Conservation (phyloP, 1,140 invertebrate genomes). For the Drosophila pachea region DNA sequence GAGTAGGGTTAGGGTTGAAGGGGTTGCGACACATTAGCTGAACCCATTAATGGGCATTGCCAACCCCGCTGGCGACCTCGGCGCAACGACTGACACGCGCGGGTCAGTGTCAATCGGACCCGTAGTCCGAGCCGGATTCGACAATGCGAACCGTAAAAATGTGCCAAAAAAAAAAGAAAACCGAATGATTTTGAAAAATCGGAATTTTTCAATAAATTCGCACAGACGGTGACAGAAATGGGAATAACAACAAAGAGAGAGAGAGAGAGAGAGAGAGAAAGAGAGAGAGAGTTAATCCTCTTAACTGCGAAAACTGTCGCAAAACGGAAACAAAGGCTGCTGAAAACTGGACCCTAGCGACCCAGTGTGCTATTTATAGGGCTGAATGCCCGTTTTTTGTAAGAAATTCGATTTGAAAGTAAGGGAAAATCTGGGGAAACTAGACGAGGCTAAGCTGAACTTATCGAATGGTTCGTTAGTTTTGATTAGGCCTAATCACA, state of each 20-base stretch:
- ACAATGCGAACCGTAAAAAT: constrained; percentile 41
- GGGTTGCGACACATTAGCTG: constrained; percentile 73
- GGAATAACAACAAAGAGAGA: constrained; percentile 7
- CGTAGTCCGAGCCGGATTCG: constrained; percentile 17
- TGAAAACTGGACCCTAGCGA: constrained; percentile 17
- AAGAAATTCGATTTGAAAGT: constrained; percentile 62
- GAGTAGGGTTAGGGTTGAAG: constrained; percentile 40
- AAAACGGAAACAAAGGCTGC: constrained; percentile 57
- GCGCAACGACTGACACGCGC: constrained; percentile 59
- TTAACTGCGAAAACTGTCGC: constrained; percentile 75
- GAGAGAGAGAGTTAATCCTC: constrained; percentile 66
- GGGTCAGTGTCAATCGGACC: constrained; percentile 61
- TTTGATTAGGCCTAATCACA: constrained; percentile 14
- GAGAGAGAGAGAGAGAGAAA: constrained; percentile 37
- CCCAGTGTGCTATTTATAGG: constrained; percentile 17
- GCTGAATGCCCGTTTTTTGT: constrained; percentile 38
- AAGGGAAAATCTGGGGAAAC: constrained; percentile 22
- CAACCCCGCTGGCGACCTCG: constrained; percentile 59
- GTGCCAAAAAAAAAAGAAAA: constrained; percentile 53
- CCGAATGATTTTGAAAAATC: constrained; percentile 37
- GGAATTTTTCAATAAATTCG: constrained; percentile 72
- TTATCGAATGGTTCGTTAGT: constrained; percentile 30
- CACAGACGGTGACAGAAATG: constrained; percentile 45
- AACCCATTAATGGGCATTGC: constrained; percentile 78
- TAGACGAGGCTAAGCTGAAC: constrained; percentile 26